Base-by-base conservation (phyloP, 2,113 vertebrate species). In the Equus quagga region DNA sequence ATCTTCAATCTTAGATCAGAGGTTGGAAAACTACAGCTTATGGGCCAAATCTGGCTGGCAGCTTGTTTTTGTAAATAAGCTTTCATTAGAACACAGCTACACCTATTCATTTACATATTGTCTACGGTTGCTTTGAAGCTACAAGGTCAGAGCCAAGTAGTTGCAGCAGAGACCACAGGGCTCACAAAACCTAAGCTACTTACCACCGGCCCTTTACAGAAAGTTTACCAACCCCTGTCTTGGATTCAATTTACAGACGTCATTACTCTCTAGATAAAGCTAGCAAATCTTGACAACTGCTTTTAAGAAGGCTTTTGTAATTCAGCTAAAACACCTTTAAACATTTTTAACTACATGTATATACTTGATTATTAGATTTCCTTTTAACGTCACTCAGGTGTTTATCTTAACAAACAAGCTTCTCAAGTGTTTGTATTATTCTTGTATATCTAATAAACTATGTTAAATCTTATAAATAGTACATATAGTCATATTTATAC, bases 331-430 rank as follows among this genome's bases (percentile, higher is more conserved):
- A 91, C 0, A 8, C 14, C 31, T n/a, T 79, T n/a, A 73, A 62
- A 81, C 64, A 94, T 91, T 93, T 96, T 60, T 10, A 91, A 96
- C 1, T 83, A 89, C 56, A 79, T 60, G 28, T 58, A 79, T 31
- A n/a, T 56, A 83, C 54, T 56, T 95, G 15, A 49, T 72, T 41
- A 54, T 82, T 85, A 89, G 14, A 70, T 80, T 93, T 78, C 56
- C 54, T 94, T 81, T 88, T 73, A 54, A 51, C 41, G 41, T 56
- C 69, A 89, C 13, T 96, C 49, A 72, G 17, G 72, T 62, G 36
- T 54, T 6, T 78, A 44, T 72, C 60, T 91, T 96, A 65, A 93
- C 60, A 76, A 94, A 85, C 46, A 65, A 87, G 24, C 24, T 87
- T n/a, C 26, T 54, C 70, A 90, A 75, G 56, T 62, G n/a, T 89